A percentile compares a stretch with the other conserved stretches of the same genome.
These are phyloP conservation scores for Heliconius ismenius DNA, from an alignment of 2,888 invertebrate genomes.

Conservation along the genomic window DNA sequence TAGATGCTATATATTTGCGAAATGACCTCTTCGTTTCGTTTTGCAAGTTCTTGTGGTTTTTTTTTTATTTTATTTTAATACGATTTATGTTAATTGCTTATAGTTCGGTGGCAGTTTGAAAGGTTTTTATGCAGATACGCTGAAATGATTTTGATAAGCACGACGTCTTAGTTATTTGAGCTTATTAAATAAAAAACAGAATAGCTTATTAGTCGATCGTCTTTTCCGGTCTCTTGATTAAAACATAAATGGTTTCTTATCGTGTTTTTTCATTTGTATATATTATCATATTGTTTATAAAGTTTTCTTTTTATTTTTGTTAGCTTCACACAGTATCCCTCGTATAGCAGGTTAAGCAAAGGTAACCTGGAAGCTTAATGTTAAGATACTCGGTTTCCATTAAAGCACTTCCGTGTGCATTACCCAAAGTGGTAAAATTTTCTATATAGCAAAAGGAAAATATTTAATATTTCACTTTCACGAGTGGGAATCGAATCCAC, in stretches of 20 bases:
- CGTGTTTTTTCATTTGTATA: not conserved
- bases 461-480: no score
- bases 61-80: not conserved
- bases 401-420: no score
- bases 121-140: not conserved
- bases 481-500: no score
- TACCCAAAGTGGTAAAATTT: no score
- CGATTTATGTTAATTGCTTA: slow-evolving; percentile 6
- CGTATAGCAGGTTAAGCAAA: no score
- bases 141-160: not conserved
- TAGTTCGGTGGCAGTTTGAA: not conserved
- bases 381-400: no score
- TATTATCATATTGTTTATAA: not conserved
- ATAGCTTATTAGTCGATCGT: not conserved
- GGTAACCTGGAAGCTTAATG: no score
- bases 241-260: not conserved
- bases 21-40: slow-evolving; percentile 6
- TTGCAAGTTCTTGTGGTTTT: not conserved
- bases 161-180: no score
- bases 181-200: not conserved
- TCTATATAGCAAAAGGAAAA: no score
- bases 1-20: slow-evolving; percentile 15
- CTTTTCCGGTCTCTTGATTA: not conserved
- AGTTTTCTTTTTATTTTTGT: not conserved
- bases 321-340: not conserved